Conservation (phyloP, 2,113 vertebrate genomes). For the Thryonomys swinderianus region DNA sequence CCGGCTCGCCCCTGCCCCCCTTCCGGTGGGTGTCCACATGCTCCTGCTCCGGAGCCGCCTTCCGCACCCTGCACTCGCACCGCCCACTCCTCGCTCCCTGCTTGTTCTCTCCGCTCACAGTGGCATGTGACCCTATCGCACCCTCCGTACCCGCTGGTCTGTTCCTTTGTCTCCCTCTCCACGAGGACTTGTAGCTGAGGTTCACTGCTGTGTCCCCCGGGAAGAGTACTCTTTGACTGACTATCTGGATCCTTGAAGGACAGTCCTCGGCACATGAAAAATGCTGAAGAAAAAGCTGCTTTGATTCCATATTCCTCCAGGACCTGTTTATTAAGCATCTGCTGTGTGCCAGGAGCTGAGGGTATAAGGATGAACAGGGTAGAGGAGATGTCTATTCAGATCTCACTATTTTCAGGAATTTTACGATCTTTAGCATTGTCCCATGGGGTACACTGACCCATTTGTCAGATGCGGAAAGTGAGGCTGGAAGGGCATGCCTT, state of each 20-base stretch:
- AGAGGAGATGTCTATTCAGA: neutral
- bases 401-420: neutral
- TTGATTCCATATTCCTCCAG: neutral
- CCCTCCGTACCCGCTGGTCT: neutral
- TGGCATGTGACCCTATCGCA: neutral
- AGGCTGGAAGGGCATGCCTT: neutral
- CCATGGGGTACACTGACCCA: neutral
- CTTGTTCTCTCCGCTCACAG: neutral
- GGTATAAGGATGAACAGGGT: neutral
- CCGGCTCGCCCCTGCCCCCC: neutral
- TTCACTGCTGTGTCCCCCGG: neutral
- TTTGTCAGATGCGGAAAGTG: neutral
- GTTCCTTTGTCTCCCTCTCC: neutral
- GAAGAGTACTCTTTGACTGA: neutral
- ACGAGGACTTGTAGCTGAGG: neutral
- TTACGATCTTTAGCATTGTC: neutral
- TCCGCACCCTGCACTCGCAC: neutral
- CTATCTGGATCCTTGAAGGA: neutral
- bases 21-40: too few relatives aligned
- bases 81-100: fast-evolving
- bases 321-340: neutral
- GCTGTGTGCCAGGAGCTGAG: neutral
- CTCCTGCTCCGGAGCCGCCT: neutral
- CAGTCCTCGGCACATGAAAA: neutral
- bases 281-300: neutral